phyloP scores from a whole-genome alignment of 1,140 invertebrate species.

The Macrobrachium rosenbergii region DNA sequence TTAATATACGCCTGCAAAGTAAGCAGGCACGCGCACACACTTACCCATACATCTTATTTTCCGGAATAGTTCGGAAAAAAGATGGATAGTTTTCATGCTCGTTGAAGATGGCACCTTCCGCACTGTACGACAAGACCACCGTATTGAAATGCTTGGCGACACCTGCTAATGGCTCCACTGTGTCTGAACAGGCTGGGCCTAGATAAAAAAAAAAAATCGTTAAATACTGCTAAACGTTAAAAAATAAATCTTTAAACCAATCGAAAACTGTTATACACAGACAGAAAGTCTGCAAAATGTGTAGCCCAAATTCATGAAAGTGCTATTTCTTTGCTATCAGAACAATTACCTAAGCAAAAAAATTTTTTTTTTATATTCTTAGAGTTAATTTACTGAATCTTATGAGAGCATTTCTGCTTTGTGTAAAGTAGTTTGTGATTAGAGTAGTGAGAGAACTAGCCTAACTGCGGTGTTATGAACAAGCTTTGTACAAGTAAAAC shows the following conservation, averaged over 20 bases:
- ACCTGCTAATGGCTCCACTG: constrained; percentile 85
- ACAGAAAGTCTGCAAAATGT: not conserved
- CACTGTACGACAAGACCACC: constrained; percentile 85
- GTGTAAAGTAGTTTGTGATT: no score
- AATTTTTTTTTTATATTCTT: no score
- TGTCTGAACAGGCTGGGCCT: constrained; percentile 87
- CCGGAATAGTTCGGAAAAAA: constrained; percentile 86
- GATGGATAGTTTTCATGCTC: constrained; percentile 82
- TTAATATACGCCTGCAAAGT: no score
- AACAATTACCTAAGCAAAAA: no score
- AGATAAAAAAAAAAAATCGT: constrained; percentile 45
- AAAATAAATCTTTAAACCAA: not conserved
- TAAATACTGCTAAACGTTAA: not conserved
- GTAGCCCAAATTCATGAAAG: no score
- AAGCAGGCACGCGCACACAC: constrained; percentile 9
- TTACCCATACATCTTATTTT: constrained; percentile 81
- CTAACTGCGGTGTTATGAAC: no score
- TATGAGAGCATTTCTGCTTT: no score
- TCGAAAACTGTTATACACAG: not conserved
- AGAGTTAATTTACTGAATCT: no score
- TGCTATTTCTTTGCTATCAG: no score
- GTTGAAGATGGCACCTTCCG: constrained; percentile 74
- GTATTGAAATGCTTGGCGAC: constrained; percentile 83
- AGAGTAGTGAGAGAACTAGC: no score
- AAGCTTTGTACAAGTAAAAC: no score